Conservation (phyloP, 2,888 invertebrate species). For the Drosophila suboccidentalis region DNA sequence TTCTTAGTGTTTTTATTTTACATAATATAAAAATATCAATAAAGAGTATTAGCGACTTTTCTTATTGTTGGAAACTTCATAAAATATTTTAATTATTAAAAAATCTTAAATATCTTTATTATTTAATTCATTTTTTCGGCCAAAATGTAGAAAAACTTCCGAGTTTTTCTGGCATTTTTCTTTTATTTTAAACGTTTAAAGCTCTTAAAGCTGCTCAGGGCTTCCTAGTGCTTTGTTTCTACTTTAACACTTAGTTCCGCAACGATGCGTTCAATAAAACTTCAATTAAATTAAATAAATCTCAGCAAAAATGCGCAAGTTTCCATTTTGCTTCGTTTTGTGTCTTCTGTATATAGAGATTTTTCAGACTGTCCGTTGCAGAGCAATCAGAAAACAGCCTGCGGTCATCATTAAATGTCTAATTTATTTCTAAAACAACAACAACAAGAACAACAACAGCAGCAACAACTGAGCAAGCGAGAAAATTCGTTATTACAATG, state of each 20-base stretch:
- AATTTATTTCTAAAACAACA: slow-evolving; percentile 74
- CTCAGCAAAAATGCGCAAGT: slow-evolving; percentile 66
- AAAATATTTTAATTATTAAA: no score
- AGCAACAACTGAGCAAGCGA: slow-evolving; percentile 54
- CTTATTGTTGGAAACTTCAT: no score
- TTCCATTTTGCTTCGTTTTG: slow-evolving; percentile 19
- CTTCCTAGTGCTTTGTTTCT: slow-evolving; percentile 4
- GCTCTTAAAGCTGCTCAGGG: background rate
- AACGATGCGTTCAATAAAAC: slow-evolving; percentile 66
- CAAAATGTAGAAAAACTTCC: background rate
- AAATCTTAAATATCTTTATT: no score
- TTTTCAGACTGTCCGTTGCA: slow-evolving; percentile 40
- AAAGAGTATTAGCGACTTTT: no score
- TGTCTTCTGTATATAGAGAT: slow-evolving; percentile 7
- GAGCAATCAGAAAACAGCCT: slow-evolving; percentile 78
- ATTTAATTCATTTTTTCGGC: no score
- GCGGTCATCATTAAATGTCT: slow-evolving; percentile 81
- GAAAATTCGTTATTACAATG: slow-evolving; percentile 72
- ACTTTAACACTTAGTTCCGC: slow-evolving; percentile 44
- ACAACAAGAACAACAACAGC: slow-evolving; percentile 62
- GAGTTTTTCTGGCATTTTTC: background rate
- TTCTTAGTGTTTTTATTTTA: no score
- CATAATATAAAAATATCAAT: no score
- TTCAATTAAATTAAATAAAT: slow-evolving; percentile 81
- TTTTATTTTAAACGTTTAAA: background rate